Percentiles rank a stretch among this genome's conserved stretches.
Conservation (phyloP, 1,140 invertebrate genomes). For the Zaprionus ornatus region DNA sequence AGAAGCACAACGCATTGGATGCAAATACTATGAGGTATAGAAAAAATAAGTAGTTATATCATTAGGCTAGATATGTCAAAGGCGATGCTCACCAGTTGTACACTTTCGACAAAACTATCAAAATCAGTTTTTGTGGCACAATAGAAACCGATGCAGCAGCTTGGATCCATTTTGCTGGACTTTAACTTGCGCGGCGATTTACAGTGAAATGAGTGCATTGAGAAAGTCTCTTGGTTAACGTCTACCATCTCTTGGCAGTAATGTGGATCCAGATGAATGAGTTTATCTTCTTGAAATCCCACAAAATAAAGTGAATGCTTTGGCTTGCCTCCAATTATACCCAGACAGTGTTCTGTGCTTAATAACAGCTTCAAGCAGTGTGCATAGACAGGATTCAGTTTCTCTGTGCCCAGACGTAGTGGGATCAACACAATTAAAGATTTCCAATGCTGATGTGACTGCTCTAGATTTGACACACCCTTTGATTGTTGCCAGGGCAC, state of each 20-base stretch:
- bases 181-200: conserved; percentile 93
- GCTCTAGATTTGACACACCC: conserved; percentile 23
- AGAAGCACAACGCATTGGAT: conserved; percentile 85
- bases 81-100: conserved; percentile 85
- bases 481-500: conserved; percentile 80
- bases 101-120: conserved; percentile 89
- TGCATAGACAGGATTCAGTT: conserved; percentile 92
- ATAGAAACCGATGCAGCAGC: conserved; percentile 96
- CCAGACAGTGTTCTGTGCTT: conserved; percentile 92
- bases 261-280: conserved; percentile 96
- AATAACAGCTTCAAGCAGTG: conserved; percentile 92
- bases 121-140: conserved; percentile 91
- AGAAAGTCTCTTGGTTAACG: conserved; percentile 89
- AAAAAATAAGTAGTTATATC: background rate
- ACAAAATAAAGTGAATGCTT: conserved; percentile 96
- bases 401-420: conserved; percentile 92
- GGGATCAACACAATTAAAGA: conserved; percentile 93
- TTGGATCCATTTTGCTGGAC: conserved; percentile 95
- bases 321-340: conserved; percentile 95
- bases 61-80: background rate
- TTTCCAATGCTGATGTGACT: conserved; percentile 86
- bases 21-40: conserved; percentile 86
- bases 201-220: conserved; percentile 92
- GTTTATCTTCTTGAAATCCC: conserved; percentile 95
- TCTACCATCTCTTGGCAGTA: conserved; percentile 96